Base-by-base conservation (phyloP, 37 sponge, comb jelly and placozoan genomes). In the Mnemiopsis leidyi region DNA sequence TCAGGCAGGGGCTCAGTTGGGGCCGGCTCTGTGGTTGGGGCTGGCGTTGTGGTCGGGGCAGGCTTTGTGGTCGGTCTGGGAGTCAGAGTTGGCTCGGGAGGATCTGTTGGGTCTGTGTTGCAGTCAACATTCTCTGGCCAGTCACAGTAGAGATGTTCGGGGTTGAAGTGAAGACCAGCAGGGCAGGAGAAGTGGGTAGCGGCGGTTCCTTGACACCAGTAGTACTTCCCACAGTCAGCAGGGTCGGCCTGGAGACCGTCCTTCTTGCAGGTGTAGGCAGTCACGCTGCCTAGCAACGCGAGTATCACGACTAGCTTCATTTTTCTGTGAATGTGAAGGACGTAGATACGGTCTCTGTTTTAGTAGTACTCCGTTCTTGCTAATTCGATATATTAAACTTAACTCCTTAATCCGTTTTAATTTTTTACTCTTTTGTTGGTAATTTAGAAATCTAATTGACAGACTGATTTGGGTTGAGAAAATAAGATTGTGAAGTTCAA, bases 1-100 rank as follows among this genome's bases (percentile, higher is more conserved):
- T n/a, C 30, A 28, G 75, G 75, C 30, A 28, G 30, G 25, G 75
- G 75, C 75, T 71, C 75, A n/a, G 75, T 71, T n/a, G 75, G 75
- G 75, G 75, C 75, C 3, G 75, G 75, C 20, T 71, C 30, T 28
- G 25, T 28, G 5, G 75, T 71, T n/a, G 75, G 75, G 30, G 25
- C 75, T 71, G 75, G 75, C 13, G 13, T 5, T 5, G 61, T 48
- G 75, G 25, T 28, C 20, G 75, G 75, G 5, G 25, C 30, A 7
- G 75, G 75, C 30, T 71, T 71, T 28, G 25, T 28, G 7, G 75
- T 71, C 20, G 75, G 75, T 25, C 5, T 71, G n/a, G 75, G 75
- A 13, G 7, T 18, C 20, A 5, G 7, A 71, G 25, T 28, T 23
- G 75, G 75, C n/a, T 71, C 30, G 30, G 75, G 75, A 25, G 30